A percentile compares a stretch with the other conserved stretches of the same genome.
phyloP scores from a whole-genome alignment of 2,888 invertebrate genomes.

The Ormyrus labotus region DNA sequence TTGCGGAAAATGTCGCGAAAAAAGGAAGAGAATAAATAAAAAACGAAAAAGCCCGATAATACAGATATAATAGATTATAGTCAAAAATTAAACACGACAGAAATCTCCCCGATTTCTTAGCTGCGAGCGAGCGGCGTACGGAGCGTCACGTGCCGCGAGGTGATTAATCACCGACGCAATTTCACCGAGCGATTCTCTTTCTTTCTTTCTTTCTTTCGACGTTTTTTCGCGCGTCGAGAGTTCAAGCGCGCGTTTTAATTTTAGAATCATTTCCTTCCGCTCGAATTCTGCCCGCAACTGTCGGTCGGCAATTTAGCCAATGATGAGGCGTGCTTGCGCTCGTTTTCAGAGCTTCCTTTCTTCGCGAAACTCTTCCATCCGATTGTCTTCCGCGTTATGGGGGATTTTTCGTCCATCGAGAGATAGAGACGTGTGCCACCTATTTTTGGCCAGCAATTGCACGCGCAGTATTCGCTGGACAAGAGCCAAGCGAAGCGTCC shows the following conservation, averaged over 20 bases:
- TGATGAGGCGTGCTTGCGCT: too few species aligned
- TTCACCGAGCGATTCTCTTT: conserved; percentile 28
- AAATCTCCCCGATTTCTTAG: conserved; percentile 24
- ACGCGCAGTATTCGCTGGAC: conserved; percentile 74
- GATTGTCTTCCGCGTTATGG: conserved; percentile 7
- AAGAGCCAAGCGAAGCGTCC: conserved; percentile 62
- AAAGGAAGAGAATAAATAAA: neutral
- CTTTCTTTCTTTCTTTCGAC: conserved; percentile 2
- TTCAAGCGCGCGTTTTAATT: conserved; percentile 15
- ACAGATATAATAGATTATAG: neutral
- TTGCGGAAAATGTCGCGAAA: neutral
- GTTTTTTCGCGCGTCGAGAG: conserved; percentile 1
- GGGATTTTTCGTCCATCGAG: conserved; percentile 7
- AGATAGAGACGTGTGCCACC: conserved; percentile 39
- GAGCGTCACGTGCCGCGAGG: conserved; percentile 43
- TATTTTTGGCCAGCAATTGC: conserved; percentile 71
- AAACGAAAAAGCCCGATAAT: neutral
- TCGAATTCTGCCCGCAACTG: neutral
- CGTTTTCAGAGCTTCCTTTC: too few species aligned
- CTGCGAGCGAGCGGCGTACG: conserved; percentile 2
- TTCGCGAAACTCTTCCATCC: too few species aligned
- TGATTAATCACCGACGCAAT: conserved; percentile 48
- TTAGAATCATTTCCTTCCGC: conserved; percentile 48
- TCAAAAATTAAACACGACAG: conserved; percentile 46
- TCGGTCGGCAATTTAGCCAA: too few species aligned